Base-by-base conservation (phyloP, 2,888 invertebrate species). In the Cephus runcator region DNA sequence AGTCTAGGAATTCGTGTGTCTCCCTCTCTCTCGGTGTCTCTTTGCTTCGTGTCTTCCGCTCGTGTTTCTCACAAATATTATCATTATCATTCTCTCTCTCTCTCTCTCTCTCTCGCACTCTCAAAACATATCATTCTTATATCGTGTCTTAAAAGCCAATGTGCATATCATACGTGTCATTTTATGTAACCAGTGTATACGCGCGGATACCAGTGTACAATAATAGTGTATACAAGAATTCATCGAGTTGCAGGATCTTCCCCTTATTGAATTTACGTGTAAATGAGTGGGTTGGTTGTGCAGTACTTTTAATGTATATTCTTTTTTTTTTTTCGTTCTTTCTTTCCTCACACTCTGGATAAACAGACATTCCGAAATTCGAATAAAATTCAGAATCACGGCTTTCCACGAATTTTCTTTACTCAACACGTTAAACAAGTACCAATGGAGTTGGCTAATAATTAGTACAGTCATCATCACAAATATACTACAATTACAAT, bases 1-100 rank as follows among this genome's bases (percentile, higher is more conserved):
- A 75, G 84, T 87, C 88, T 89, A 89, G 86, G 84, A 87, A 88
- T 89, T 75, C 77, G 86, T 87, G 85, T 79, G 76, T 81, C 75
- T 83, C 78, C 75, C 79, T 82, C 79, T 76, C 79, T 83, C 84
- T 34, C 35, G 33, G 34, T 73, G n/a, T 73, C n/a, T 73, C 30
- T 35, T 15, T 75, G 74, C 73, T 75, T 36, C 31, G 68, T 80
- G 76, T 78, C 40, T 68, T 83, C 82, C 82, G 80, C 79, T 78
- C 78, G 75, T 81, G 56, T 73, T 30, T 74, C 31, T 34, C 76
- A 75, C 76, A 73, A 71, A 35, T 69, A 15, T 74, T 69, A 34
- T 74, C 76, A 68, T 36, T 75, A 73, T 36, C 68, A 56, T 74
- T 73, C 73, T 15, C 73, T 77, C 73, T 73, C 69, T 78, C 74